Base-by-base conservation (phyloP, 2,888 invertebrate genomes). In the Pedicia rivosa region DNA sequence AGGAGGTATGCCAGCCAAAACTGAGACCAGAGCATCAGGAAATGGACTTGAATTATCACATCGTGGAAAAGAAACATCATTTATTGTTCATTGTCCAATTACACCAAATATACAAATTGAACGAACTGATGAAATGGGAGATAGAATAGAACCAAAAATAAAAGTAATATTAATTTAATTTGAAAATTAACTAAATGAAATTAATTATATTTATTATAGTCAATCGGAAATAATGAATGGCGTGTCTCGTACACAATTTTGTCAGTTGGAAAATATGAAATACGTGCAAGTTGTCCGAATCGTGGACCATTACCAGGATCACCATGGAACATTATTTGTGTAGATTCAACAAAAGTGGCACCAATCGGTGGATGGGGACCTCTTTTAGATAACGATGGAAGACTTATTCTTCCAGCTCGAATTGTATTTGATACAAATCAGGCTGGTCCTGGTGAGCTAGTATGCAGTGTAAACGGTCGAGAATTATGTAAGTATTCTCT, bases 181-280 rank as follows among this genome's bases (percentile, higher is more conserved):
- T 1, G 8, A 15, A 14, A 2, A 9, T 8, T 6, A 5, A 15
- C 25, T n/a, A 10, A 3, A 10, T 4, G 5, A 12, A 28, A 7
- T 14, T 9, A 29, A 3, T 29, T 20, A 15, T n/a, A 5, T 17
- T 12, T 6, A n/a, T 38, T 40, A 2, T 13, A 52, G 28, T 62
- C 66, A 0, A 64, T 71, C 9, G 70, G 68, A 61, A 79, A 68
- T 56, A 81, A 84, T 2, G 81, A 86, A 46, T 92, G 84, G 73
- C 76, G 80, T 42, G 86, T 92, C 33, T 80, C 86, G 0, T 97
- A 92, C 59, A 76, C 81, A 2, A 92, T 95, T 1, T 72, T 81
- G 1, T 86, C 87, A 50, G 82, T 88, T n/a, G 95, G 95, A 2
- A 70, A 80, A 27, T 94, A 90, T 55, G 88, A 91, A 57, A 77